Conservation (phyloP, 2,113 vertebrate genomes). For the Phoxinus phoxinus region DNA sequence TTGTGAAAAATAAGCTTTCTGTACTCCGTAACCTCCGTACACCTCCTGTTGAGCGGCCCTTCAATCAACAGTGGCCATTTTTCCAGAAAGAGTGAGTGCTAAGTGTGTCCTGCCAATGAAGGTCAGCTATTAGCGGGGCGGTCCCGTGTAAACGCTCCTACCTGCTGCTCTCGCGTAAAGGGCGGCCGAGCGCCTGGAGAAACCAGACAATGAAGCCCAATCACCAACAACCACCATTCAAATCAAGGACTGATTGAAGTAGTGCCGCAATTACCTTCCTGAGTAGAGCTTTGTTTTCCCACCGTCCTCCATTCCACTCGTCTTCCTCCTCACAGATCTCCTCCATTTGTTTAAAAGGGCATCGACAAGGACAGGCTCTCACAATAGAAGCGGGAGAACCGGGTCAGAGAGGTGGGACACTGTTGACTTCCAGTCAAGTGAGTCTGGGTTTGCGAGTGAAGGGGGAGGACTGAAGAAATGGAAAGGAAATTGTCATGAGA, state of each 20-base stretch:
- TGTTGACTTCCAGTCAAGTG: slow-evolving; percentile 39
- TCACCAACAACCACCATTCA: slow-evolving; percentile 54
- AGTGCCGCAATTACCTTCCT: slow-evolving; percentile 53
- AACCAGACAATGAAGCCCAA: slow-evolving; percentile 58
- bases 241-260: slow-evolving; percentile 65
- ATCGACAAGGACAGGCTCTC: slow-evolving; percentile 41
- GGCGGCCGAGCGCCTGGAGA: not conserved
- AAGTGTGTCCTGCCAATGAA: slow-evolving; percentile 25
- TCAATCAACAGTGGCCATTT: slow-evolving; percentile 39
- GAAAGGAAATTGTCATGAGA: slow-evolving; percentile 13
- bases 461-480: slow-evolving; percentile 14
- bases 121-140: slow-evolving; percentile 45
- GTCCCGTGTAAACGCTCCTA: not conserved
- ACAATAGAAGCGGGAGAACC: slow-evolving; percentile 18
- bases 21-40: not conserved
- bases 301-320: slow-evolving; percentile 13
- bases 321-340: slow-evolving; percentile 34
- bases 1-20: not conserved
- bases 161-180: slow-evolving; percentile 17
- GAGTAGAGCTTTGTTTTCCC: slow-evolving; percentile 57
- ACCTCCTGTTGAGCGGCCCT: slow-evolving; percentile 12
- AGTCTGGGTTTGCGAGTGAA: slow-evolving; percentile 5
- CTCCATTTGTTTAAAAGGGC: slow-evolving; percentile 50
- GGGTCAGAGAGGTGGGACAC: slow-evolving; percentile 25
- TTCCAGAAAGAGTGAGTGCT: not conserved